A percentile compares a stretch with the other conserved stretches of the same genome.
These are phyloP conservation scores for Barnardius zonarius DNA, from an alignment of 2,113 vertebrate species.

Conservation along the genomic window DNA sequence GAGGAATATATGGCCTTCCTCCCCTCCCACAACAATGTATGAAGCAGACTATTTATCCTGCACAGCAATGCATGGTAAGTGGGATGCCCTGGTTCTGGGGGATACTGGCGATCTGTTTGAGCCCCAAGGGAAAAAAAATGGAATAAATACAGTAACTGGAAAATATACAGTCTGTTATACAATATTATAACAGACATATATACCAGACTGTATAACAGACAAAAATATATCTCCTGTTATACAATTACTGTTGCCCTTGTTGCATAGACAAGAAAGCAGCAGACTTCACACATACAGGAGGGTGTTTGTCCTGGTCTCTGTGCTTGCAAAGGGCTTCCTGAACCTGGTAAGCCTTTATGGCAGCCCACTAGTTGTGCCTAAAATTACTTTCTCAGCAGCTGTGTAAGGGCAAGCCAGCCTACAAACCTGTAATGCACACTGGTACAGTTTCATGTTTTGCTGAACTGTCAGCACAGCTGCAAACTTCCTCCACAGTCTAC, in stretches of 20 bases:
- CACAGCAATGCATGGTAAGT: not conserved
- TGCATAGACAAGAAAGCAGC: not conserved
- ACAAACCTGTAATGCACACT: not conserved
- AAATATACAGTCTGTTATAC: not conserved
- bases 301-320: not conserved
- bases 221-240: not conserved
- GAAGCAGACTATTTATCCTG: not conserved
- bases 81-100: not conserved
- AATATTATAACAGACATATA: not conserved
- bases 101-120: not conserved
- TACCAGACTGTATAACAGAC: not conserved
- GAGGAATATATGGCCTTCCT: not conserved
- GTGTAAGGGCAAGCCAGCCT: not conserved
- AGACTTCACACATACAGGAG: not conserved
- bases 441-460: not conserved
- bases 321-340: not conserved
- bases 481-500: not conserved
- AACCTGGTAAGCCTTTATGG: not conserved
- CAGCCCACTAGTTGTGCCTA: not conserved
- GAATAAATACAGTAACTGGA: not conserved
- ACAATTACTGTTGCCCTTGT: not conserved
- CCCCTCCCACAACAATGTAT: accelerated
- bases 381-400: not conserved
- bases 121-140: not conserved
- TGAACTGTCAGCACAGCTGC: not conserved